phyloP scores from a whole-genome alignment of 2,113 vertebrate genomes.

The Myotis lucifugus region DNA sequence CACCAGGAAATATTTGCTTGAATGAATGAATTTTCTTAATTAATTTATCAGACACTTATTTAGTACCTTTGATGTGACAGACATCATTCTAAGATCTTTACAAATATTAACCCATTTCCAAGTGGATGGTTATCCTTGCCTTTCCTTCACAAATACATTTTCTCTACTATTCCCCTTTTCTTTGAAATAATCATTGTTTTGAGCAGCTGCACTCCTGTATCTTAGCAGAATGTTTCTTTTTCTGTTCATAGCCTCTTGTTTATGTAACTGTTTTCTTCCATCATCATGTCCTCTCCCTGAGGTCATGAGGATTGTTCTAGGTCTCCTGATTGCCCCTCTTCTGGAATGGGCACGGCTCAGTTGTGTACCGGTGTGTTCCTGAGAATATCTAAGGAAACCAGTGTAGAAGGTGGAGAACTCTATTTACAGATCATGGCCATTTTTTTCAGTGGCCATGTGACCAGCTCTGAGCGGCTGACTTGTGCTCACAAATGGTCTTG shows the following conservation, averaged over 20 bases:
- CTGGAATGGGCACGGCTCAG: accelerated
- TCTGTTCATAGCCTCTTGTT: background rate
- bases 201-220: background rate
- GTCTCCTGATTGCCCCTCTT: background rate
- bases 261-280: accelerated
- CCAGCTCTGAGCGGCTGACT: background rate
- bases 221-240: background rate
- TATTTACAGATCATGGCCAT: no score
- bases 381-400: background rate
- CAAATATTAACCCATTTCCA: background rate
- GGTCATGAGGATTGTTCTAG: background rate
- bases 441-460: background rate
- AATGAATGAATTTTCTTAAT: background rate
- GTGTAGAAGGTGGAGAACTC: background rate
- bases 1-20: background rate
- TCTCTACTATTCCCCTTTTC: background rate
- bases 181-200: background rate
- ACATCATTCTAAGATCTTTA: background rate
- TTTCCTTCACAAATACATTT: background rate
- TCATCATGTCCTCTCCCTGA: background rate
- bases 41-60: background rate
- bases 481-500: background rate
- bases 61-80: background rate
- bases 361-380: accelerated
- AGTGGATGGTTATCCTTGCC: no score